Conservation (phyloP, 2,797 vertebrate genomes). For the Trachops cirrhosus region DNA sequence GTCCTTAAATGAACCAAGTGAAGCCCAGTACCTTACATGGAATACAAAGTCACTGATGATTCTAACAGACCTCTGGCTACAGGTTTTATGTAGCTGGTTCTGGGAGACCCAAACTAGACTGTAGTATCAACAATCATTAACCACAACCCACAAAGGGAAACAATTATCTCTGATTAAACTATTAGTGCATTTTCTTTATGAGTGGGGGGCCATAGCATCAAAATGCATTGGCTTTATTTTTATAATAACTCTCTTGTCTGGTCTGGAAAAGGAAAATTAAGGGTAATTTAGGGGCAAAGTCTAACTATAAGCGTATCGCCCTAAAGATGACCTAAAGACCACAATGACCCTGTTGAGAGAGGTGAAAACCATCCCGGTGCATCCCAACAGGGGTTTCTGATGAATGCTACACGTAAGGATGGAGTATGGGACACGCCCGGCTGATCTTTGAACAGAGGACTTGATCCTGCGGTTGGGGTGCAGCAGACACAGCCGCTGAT, state of each 20-base stretch:
- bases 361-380: neutral
- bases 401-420: neutral
- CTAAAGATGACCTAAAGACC: neutral
- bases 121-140: neutral
- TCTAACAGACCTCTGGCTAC: neutral
- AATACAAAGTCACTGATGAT: neutral
- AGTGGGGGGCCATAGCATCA: neutral
- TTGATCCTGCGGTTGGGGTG: neutral
- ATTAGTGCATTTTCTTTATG: neutral
- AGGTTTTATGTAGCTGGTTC: neutral
- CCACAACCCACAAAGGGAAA: neutral
- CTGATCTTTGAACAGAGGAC: neutral
- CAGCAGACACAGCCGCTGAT: neutral
- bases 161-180: neutral
- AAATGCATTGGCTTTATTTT: neutral
- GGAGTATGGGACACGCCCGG: neutral
- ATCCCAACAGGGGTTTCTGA: neutral
- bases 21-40: neutral
- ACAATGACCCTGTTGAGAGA: neutral
- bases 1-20: neutral
- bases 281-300: neutral
- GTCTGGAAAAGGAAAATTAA: neutral
- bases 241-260: neutral
- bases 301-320: neutral
- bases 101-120: neutral